Evolutionary conservation across 2,113 vertebrate genomes (phyloP).

Genomic region (Scomber scombrus): DNA sequence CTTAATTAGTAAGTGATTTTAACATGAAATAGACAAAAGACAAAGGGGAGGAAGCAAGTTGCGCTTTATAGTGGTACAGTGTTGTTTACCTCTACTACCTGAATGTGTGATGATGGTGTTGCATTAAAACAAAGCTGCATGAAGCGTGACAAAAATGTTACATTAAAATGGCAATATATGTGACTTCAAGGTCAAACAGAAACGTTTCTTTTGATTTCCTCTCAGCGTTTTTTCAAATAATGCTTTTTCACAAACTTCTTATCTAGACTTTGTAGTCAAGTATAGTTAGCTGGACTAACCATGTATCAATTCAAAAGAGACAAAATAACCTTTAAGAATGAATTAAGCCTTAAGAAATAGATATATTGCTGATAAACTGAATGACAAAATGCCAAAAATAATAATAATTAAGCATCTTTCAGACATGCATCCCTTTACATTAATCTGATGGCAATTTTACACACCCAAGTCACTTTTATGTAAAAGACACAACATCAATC

Average conservation of each 20-base stretch:
- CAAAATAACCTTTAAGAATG: not conserved
- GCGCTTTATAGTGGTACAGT: conserved; percentile 35
- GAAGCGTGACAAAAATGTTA: not conserved
- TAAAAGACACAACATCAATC: too few species aligned
- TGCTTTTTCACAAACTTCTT: not conserved
- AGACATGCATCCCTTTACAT: too few species aligned
- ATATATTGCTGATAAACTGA: not conserved
- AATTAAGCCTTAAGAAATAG: not conserved
- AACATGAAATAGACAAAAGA: conserved; percentile 72
- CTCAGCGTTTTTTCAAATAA: too few species aligned
- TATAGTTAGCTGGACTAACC: not conserved
- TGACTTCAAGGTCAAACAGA: conserved; percentile 6
- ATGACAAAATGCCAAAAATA: not conserved
- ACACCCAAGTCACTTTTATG: too few species aligned
- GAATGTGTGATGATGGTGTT: conserved; percentile 14
- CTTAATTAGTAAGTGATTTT: conserved; percentile 74
- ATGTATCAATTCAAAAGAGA: not conserved
- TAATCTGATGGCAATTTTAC: too few species aligned
- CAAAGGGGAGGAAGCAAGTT: conserved; percentile 45
- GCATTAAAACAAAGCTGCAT: conserved; percentile 3
- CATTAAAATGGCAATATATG: conserved; percentile 4
- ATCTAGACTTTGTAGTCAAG: not conserved
- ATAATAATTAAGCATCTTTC: too few species aligned
- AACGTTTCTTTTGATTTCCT: not conserved
- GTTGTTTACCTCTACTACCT: conserved; percentile 31